Evolutionary conservation across 2,113 vertebrate species (phyloP).

Genomic region (Spea bombifrons): DNA sequence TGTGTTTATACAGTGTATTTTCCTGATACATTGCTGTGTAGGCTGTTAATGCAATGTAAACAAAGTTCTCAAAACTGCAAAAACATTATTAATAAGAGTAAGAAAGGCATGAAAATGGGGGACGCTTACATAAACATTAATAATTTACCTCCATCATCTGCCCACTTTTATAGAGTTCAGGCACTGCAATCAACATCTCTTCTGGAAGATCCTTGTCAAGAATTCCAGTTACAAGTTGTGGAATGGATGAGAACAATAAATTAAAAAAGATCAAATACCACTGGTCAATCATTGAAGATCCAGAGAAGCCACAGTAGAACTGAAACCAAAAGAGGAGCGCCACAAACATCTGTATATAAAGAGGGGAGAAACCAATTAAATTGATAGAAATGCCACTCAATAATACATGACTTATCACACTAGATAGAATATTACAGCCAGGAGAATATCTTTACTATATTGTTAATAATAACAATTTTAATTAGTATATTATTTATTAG

Average conservation of each 20-base stretch:
- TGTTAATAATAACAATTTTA: no score
- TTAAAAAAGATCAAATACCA: constrained; percentile 99
- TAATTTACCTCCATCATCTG: constrained; percentile 86
- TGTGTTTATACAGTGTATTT: no score
- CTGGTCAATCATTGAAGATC: constrained; percentile 93
- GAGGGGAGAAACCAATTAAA: constrained; percentile 1
- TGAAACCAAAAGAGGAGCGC: constrained; percentile 98
- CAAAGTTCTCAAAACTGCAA: no score
- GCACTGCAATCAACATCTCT: constrained; percentile 76
- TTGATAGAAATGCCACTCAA: not conserved
- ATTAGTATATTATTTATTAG: no score
- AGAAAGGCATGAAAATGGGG: no score
- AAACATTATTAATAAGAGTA: no score
- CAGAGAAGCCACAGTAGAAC: constrained; percentile 97
- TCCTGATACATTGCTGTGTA: no score
- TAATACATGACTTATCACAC: not conserved
- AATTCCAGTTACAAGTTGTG: constrained; percentile 92
- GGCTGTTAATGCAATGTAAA: no score
- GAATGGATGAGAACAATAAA: constrained; percentile 94
- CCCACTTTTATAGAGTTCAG: constrained; percentile 88
- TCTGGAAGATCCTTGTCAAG: constrained; percentile 90
- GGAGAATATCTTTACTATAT: no score
- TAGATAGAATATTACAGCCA: no score
- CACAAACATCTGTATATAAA: constrained; percentile 86
- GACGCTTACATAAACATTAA: not conserved